Conservation (phyloP, 2,797 vertebrate genomes). For the Melanotaenia parkinsoni region DNA sequence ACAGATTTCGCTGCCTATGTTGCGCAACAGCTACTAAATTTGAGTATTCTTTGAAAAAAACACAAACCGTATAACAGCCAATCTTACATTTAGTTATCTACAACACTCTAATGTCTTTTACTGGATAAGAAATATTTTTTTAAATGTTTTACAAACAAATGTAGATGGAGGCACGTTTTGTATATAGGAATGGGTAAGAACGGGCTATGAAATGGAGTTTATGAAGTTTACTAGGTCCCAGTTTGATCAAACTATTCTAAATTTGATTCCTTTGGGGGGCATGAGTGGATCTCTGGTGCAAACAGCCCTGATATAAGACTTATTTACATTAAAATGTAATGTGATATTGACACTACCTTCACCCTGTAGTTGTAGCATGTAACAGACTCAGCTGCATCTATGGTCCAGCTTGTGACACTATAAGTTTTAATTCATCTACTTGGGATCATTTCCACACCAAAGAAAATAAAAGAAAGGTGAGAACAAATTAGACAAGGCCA, state of each 20-base stretch:
- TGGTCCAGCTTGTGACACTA: background rate
- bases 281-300: background rate
- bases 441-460: background rate
- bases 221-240: background rate
- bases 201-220: background rate
- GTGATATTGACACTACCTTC: background rate
- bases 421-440: background rate
- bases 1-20: constrained; percentile 1
- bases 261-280: background rate
- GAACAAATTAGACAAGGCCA: background rate
- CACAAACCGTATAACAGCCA: constrained; percentile 18
- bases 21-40: background rate
- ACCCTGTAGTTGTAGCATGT: background rate
- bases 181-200: no score
- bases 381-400: background rate
- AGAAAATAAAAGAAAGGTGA: background rate
- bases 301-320: background rate
- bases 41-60: constrained; percentile 23
- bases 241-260: background rate
- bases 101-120: background rate
- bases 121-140: background rate
- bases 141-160: background rate
- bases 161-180: no score
- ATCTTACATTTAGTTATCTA: background rate
- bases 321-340: background rate